Conservation (phyloP, 1,140 invertebrate genomes). For the Calycopis cecrops region DNA sequence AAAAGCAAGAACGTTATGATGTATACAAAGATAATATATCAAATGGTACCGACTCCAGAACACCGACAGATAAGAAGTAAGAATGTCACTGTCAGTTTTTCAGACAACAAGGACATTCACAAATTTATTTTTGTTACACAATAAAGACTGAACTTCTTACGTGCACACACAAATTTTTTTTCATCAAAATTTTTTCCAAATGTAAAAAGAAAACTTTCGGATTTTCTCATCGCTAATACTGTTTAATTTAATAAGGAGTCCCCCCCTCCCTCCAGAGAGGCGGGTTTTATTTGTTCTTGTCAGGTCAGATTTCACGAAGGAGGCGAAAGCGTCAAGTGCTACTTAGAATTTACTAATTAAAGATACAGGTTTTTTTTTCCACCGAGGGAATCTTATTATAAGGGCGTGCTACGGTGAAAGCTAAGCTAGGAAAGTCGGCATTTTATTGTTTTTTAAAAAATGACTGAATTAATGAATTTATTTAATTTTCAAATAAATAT, state of each 20-base stretch:
- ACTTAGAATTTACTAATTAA: conserved; percentile 18
- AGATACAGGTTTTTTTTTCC: conserved; percentile 12
- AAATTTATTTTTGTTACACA: too few relatives aligned
- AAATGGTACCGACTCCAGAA: too few relatives aligned
- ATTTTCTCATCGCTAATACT: background rate
- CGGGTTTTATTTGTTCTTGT: conserved; percentile 10
- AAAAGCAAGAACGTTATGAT: too few relatives aligned
- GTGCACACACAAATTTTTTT: too few relatives aligned
- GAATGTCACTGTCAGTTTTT: too few relatives aligned
- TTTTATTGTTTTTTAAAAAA: too few relatives aligned
- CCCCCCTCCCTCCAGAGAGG: background rate
- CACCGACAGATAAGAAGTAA: too few relatives aligned
- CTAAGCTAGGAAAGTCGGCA: background rate
- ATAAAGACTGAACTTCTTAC: too few relatives aligned
- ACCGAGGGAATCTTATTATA: background rate
- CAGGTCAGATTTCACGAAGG: conserved; percentile 14
- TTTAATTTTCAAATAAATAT: too few relatives aligned
- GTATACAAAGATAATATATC: too few relatives aligned
- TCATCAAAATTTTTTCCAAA: background rate
- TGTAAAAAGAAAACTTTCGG: background rate
- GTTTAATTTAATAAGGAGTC: conserved; percentile 3
- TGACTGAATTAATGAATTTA: too few relatives aligned
- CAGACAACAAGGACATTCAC: too few relatives aligned
- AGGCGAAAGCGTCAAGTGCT: conserved; percentile 13
- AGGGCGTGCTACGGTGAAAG: background rate